Conservation (phyloP, 2,888 invertebrate genomes). For the Ischnus inquisitorius region DNA sequence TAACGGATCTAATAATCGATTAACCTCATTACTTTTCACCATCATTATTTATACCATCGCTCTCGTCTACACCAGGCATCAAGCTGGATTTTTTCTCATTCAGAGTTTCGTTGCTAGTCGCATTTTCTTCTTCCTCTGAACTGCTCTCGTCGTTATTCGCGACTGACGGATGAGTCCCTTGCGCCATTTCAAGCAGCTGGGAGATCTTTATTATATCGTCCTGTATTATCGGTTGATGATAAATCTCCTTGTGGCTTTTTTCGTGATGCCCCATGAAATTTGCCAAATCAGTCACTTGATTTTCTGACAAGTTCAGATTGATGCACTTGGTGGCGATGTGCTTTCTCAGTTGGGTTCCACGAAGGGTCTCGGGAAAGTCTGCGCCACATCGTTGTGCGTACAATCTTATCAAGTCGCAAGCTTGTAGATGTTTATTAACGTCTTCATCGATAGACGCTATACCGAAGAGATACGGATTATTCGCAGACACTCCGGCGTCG, state of each 20-base stretch:
- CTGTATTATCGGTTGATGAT: slow-evolving; percentile 71
- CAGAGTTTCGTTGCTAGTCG: no score
- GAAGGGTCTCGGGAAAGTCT: slow-evolving; percentile 65
- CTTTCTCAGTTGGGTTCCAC: slow-evolving; percentile 67
- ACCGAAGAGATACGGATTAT: slow-evolving; percentile 69
- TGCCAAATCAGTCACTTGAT: slow-evolving; percentile 55
- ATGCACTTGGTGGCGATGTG: slow-evolving; percentile 70
- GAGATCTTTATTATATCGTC: slow-evolving; percentile 75
- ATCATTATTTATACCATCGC: not conserved
- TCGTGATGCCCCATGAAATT: slow-evolving; percentile 69
- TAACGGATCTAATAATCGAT: not conserved
- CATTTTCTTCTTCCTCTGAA: no score
- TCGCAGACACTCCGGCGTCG: slow-evolving; percentile 50
- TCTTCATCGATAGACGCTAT: slow-evolving; percentile 42
- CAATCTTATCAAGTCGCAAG: slow-evolving; percentile 72
- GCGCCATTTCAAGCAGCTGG: slow-evolving; percentile 70
- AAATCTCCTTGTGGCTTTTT: slow-evolving; percentile 67
- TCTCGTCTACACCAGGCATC: no score
- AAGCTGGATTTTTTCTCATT: no score
- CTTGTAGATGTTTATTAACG: slow-evolving; percentile 68
- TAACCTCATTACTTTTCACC: not conserved
- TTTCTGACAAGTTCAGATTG: slow-evolving; percentile 52
- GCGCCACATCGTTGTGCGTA: slow-evolving; percentile 74
- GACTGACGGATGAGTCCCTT: slow-evolving; percentile 50
- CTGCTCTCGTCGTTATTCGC: slow-evolving; percentile 13